Evolutionary conservation across 2,888 invertebrate species (phyloP).

Genomic region (Shargacucullia verbasci): DNA sequence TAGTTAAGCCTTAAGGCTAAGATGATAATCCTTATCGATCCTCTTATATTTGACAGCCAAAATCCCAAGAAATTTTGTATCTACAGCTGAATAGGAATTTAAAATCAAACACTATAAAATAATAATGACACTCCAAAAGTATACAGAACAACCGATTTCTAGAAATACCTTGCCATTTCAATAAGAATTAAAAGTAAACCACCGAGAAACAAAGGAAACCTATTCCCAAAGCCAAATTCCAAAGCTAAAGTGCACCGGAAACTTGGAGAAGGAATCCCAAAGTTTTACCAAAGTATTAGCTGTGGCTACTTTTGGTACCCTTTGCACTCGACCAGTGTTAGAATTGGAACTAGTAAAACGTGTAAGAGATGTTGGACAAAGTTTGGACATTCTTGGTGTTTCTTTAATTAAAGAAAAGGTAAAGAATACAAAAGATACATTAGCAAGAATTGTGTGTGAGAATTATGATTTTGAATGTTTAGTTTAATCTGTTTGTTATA

Average conservation of each 20-base stretch:
- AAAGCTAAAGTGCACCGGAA: slow-evolving; percentile 46
- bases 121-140: no score
- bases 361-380: slow-evolving; percentile 25
- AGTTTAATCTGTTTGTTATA: no score
- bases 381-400: slow-evolving; percentile 12
- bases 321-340: slow-evolving; percentile 7
- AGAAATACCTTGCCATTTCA: background rate
- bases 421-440: background rate
- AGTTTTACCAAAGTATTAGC: slow-evolving; percentile 51
- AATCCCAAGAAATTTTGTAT: no score
- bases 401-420: slow-evolving; percentile 34
- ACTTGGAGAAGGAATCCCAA: slow-evolving; percentile 49
- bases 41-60: no score
- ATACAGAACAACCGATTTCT: no score
- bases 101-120: no score
- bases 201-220: slow-evolving; percentile 37
- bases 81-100: no score
- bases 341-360: slow-evolving; percentile 9
- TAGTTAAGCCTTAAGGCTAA: no score
- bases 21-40: no score
- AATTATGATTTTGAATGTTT: background rate
- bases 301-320: slow-evolving; percentile 26
- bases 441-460: background rate
- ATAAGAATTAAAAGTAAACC: slow-evolving; percentile 39
- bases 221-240: slow-evolving; percentile 43